Evolutionary conservation across 2,888 invertebrate species (phyloP).

Genomic region (Trichogramma dendrolimi): DNA sequence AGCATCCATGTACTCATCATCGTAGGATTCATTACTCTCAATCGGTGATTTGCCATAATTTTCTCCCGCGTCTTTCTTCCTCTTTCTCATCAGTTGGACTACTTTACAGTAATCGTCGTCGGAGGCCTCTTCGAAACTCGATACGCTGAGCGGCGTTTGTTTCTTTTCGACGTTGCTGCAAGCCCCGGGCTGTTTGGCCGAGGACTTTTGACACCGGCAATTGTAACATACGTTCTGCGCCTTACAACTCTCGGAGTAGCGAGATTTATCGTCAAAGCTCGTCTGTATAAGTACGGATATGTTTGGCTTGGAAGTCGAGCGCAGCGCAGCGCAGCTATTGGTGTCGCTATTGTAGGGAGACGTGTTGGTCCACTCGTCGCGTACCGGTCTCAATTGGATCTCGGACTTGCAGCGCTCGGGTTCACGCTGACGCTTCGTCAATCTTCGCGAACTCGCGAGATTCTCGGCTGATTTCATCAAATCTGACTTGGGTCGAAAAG

Average conservation of each 20-base stretch:
- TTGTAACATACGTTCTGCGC: no score
- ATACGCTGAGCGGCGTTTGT: slow-evolving; percentile 34
- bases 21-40: slow-evolving; percentile 37
- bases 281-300: slow-evolving; percentile 48
- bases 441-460: slow-evolving; percentile 29
- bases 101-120: slow-evolving; percentile 39
- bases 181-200: background rate
- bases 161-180: slow-evolving; percentile 4
- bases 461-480: slow-evolving; percentile 46
- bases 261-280: slow-evolving; percentile 39
- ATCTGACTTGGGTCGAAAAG: slow-evolving; percentile 31
- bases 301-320: slow-evolving; percentile 24
- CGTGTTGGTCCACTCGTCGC: slow-evolving; percentile 47
- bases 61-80: background rate
- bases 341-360: slow-evolving; percentile 39
- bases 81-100: background rate
- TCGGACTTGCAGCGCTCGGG: slow-evolving; percentile 45
- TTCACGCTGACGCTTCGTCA: slow-evolving; percentile 41
- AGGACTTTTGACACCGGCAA: background rate
- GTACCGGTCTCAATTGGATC: slow-evolving; percentile 42
- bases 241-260: background rate
- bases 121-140: slow-evolving; percentile 39
- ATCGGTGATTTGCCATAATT: slow-evolving; percentile 26
- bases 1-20: slow-evolving; percentile 39
- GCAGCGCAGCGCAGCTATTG: background rate